Conservation (phyloP, 2,113 vertebrate genomes). For the Ancistrus triradiatus region DNA sequence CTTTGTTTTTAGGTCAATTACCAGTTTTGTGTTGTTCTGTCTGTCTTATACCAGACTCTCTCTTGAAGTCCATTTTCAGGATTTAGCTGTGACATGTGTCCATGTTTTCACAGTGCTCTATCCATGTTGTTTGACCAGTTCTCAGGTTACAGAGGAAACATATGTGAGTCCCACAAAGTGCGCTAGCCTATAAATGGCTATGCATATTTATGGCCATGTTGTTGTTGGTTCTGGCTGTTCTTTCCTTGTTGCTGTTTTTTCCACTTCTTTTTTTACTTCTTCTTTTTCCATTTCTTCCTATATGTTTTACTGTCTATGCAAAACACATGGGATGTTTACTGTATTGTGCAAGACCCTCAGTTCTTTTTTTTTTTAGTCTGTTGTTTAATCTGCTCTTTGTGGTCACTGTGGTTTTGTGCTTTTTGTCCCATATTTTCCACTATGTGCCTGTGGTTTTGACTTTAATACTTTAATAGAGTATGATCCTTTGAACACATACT, state of each 20-base stretch:
- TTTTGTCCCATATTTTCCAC: too few species aligned
- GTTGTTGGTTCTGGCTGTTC: not conserved
- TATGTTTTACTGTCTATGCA: not conserved
- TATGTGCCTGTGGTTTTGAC: too few species aligned
- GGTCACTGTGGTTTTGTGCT: too few species aligned
- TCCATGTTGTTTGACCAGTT: not conserved
- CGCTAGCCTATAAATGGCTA: not conserved
- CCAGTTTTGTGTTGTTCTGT: conserved; percentile 6
- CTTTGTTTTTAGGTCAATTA: not conserved
- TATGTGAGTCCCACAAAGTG: too few species aligned
- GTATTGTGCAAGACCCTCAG: too few species aligned
- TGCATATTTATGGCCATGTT: not conserved
- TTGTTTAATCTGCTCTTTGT: too few species aligned
- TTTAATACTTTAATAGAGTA: too few species aligned
- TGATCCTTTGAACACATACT: too few species aligned
- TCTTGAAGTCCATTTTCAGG: conserved; percentile 1
- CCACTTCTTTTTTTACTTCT: conserved; percentile 15
- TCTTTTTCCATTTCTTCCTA: not conserved
- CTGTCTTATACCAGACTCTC: conserved; percentile 6
- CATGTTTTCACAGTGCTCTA: conserved; percentile 7
- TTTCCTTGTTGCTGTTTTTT: not conserved
- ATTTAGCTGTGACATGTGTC: conserved; percentile 16
- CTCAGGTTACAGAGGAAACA: not conserved
- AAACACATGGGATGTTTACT: too few species aligned
- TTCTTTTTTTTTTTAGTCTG: too few species aligned